Percentiles rank a stretch among this genome's conserved stretches.
Conservation (phyloP, 2,888 invertebrate species). For the Drosophila meridiana region DNA sequence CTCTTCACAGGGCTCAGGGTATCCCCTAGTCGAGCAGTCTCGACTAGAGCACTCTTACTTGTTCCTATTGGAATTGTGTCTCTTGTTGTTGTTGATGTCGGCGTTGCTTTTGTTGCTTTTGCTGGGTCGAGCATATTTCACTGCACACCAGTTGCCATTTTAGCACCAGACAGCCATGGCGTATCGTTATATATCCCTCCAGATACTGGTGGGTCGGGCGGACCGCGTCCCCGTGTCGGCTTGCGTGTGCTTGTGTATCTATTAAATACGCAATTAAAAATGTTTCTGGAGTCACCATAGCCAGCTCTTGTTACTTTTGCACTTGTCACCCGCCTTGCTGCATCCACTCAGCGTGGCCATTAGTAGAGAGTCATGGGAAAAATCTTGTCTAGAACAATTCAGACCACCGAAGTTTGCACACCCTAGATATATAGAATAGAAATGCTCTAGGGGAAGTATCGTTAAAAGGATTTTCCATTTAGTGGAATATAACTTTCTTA, state of each 20-base stretch:
- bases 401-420: constrained; percentile 6
- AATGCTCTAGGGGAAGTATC: not conserved
- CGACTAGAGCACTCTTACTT: too few species aligned
- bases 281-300: constrained; percentile 67
- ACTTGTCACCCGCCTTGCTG: constrained; percentile 65
- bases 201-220: not conserved
- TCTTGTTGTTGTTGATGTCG: constrained; percentile 28
- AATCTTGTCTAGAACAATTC: not conserved
- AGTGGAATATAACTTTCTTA: too few species aligned
- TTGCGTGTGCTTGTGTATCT: constrained; percentile 46
- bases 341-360: constrained; percentile 73
- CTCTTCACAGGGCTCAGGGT: too few species aligned
- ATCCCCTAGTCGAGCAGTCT: too few species aligned
- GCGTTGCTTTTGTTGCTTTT: constrained; percentile 25
- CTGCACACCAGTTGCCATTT: constrained; percentile 76
- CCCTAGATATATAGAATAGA: constrained; percentile 2
- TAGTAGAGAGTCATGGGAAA: constrained; percentile 33
- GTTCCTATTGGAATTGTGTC: constrained; percentile 29
- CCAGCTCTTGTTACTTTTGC: constrained; percentile 62
- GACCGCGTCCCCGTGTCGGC: not conserved
- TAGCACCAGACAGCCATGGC: constrained; percentile 60
- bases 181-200: not conserved
- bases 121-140: constrained; percentile 61
- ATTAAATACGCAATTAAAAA: constrained; percentile 79
- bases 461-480: not conserved